Base-by-base conservation (phyloP, 2,113 vertebrate species). In the Microtus ochrogaster region DNA sequence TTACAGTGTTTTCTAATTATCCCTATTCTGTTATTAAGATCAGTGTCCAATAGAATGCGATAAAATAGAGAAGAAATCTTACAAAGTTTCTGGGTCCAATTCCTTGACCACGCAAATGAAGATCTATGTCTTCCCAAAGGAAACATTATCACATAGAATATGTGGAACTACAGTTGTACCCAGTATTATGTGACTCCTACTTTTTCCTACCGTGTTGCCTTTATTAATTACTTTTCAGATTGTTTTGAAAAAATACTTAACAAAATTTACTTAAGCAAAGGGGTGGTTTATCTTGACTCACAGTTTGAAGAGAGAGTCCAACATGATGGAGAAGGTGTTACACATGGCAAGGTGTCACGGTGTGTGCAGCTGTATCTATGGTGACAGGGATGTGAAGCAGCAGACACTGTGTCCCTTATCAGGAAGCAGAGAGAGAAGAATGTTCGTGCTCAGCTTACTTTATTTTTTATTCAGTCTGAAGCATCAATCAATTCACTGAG, bases 1-100 rank as follows among this genome's bases (percentile, higher is more conserved):
- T 73, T 86, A 90, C 9, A 88, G 39, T 52, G 63, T 84, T 92
- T 92, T 87, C 49, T 95, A 16, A 88, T 16, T 76, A 79, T 8
- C 13, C 41, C 3, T 36, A n/a, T 89, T 92, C 68, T 78, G 26
- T 84, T 78, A 86, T n/a, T 93, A 85, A 94, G 14, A 36, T 86
- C 44, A 96, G 52, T 74, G 47, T 47, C 19, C 5, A 21, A 90
- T 49, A 52, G 70, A 93, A 81, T 13, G 28, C 65, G 39, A 90
- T n/a, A 79, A 41, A 19, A 58, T 58, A 58, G 13, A 26, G 36
- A 91, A 70, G n/a, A 73, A 30, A 95, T 85, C 30, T 91, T 85
- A 85, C 76, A 96, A 92, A 91, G 28, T 89, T 81, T 39, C 61
- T 79, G 2, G 30, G 28, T 82, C n/a, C 24, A 95, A 41, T 4